Evolutionary conservation across 2,888 invertebrate species (phyloP).

Genomic region (Bellardia pandia): DNA sequence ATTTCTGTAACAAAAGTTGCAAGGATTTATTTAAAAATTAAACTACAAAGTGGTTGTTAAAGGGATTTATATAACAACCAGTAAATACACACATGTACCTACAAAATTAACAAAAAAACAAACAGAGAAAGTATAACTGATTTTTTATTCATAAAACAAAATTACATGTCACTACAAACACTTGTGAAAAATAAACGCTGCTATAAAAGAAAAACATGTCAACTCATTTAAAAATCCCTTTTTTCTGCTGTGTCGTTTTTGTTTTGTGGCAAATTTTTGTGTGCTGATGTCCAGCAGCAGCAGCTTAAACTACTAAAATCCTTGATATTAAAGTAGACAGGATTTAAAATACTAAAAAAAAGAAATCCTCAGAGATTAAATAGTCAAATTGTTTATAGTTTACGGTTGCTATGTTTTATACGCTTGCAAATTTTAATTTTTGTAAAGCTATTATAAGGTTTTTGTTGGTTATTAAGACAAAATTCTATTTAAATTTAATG

Average conservation of each 20-base stretch:
- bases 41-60: constrained; percentile 67
- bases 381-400: constrained; percentile 13
- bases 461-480: not conserved
- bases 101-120: not conserved
- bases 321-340: not conserved
- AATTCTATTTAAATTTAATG: not conserved
- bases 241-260: not conserved
- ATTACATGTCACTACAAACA: constrained; percentile 11
- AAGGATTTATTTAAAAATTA: constrained; percentile 64
- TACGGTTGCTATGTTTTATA: not conserved
- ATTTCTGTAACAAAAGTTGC: constrained; percentile 60
- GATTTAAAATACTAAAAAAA: not conserved
- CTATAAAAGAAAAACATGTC: constrained; percentile 25
- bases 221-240: constrained; percentile 50
- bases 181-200: constrained; percentile 26
- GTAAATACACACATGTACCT: constrained; percentile 22
- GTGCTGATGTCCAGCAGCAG: not conserved
- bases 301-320: constrained; percentile 31
- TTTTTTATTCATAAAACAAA: constrained; percentile 32
- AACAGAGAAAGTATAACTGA: not conserved
- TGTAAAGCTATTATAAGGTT: not conserved
- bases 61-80: constrained; percentile 40
- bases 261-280: not conserved
- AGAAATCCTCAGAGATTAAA: not conserved
- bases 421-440: not conserved